phyloP scores from a whole-genome alignment of 2,113 vertebrate genomes.

The Anser brachyrhynchus region DNA sequence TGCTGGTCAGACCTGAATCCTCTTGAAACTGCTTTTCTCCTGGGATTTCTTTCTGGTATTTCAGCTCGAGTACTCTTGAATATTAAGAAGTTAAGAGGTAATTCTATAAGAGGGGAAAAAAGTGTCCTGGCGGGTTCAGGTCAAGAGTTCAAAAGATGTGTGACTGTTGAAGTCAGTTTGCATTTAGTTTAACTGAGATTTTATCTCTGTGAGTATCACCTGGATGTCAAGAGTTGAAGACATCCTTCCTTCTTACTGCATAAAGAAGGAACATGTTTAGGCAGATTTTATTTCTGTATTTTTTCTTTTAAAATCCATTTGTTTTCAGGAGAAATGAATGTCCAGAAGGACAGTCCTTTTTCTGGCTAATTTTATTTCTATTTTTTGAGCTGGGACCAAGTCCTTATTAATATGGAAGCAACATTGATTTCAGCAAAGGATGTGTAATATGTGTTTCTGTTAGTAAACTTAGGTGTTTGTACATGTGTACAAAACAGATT shows the following conservation, averaged over 20 bases:
- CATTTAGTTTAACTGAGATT: not conserved
- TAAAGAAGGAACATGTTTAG: not conserved
- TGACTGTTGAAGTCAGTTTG: constrained; percentile 17
- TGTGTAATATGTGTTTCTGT: not conserved
- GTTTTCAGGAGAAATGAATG: not conserved
- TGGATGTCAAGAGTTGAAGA: constrained; percentile 21
- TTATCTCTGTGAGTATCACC: not conserved
- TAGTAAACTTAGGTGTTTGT: not conserved
- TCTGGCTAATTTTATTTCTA: not conserved
- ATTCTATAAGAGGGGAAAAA: not conserved
- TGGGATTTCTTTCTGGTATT: not conserved
- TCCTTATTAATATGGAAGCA: not conserved
- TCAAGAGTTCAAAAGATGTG: constrained; percentile 14
- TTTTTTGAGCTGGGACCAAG: not conserved
- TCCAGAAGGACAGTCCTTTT: not conserved
- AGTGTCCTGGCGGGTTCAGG: not conserved
- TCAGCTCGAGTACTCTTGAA: not conserved
- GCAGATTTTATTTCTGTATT: not conserved
- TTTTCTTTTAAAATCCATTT: not conserved
- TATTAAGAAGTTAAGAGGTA: not conserved
- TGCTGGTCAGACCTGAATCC: not conserved
- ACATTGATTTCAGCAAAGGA: not conserved
- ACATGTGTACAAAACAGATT: not conserved
- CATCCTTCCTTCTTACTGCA: not conserved
- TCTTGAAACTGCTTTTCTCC: not conserved